Evolutionary conservation across 2,888 invertebrate species (phyloP), one percentile per base, ranked within the genome.

Genomic region (Synanthedon andrenaeformis): DNA sequence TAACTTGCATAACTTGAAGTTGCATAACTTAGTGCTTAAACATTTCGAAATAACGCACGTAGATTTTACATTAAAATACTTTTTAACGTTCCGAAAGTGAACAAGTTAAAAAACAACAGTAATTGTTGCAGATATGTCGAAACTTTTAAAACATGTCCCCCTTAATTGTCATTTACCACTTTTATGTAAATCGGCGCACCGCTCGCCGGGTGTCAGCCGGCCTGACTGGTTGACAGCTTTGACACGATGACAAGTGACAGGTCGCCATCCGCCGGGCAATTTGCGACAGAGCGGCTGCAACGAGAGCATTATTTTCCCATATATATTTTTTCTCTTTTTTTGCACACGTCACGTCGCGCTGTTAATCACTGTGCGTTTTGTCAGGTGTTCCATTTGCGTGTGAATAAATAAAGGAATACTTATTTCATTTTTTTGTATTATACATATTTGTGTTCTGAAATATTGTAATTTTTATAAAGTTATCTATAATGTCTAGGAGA

Each of bases 181-280:
- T 78, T 77, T 80, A 84, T 82, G 84, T 79, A 78, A 82, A 82
- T 82, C 77, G 74, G 70, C 67, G 76, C 75, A 67, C 74, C 65
- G 68, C 67, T 66, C 67, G 69, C 66, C 67, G 70, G 66, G 69
- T 75, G 76, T 77, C 80, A 72, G 59, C 59, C 56, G 56, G 62
- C 53, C 56, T 69, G 76, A 74, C 76, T 72, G 65, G 57, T 59
- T 71, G 82, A 77, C 80, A 79, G 66, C 62, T 60, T 65, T 71
- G 82, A 81, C 79, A 74, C 62, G 65, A 66, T 71, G 63, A 62
- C 80, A 80, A 72, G 64, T 75, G 81, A 82, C 82, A 79, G 74
- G 64, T 67, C 69, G 67, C 66, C 69, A 74, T 70, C 72, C 74
- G 67, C 70, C 73, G 76, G 76, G 70, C 76, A 79, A 81, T 81